Evolutionary conservation across 2,797 vertebrate species (phyloP).

Genomic region (Hemibagrus guttatus): DNA sequence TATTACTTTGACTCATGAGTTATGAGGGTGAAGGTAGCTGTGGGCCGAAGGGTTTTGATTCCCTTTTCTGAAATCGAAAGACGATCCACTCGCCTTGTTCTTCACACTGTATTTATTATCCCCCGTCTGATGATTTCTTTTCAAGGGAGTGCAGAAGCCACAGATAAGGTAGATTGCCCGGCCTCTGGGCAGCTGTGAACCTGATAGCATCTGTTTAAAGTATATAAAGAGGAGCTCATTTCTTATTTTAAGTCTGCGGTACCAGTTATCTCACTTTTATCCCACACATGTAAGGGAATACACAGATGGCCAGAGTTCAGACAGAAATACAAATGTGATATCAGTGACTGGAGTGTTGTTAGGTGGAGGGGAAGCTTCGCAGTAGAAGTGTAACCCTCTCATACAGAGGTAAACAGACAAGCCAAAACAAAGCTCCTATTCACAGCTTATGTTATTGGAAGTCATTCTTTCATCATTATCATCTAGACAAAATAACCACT

Average conservation of each 20-base stretch:
- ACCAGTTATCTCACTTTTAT: slow-evolving; percentile 67
- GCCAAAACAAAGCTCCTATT: slow-evolving; percentile 52
- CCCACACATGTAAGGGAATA: slow-evolving; percentile 64
- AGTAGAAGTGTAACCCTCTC: slow-evolving; percentile 50
- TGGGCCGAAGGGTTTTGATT: slow-evolving; percentile 52
- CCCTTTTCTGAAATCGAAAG: slow-evolving; percentile 48
- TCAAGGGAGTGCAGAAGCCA: slow-evolving; percentile 63
- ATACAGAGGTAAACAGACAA: slow-evolving; percentile 52
- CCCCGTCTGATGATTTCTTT: slow-evolving; percentile 68
- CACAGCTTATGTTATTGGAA: slow-evolving; percentile 49
- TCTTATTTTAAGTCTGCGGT: slow-evolving; percentile 65
- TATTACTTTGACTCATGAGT: slow-evolving; percentile 51
- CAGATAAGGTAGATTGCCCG: slow-evolving; percentile 67
- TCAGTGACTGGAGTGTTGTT: slow-evolving; percentile 48
- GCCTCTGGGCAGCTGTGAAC: slow-evolving; percentile 70
- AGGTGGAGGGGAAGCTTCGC: slow-evolving; percentile 29
- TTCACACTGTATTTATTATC: slow-evolving; percentile 52
- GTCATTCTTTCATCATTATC: slow-evolving; percentile 49
- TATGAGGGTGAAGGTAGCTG: slow-evolving; percentile 51
- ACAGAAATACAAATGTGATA: slow-evolving; percentile 66
- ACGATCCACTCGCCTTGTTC: slow-evolving; percentile 50
- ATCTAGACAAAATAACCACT: slow-evolving; percentile 72
- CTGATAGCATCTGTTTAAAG: slow-evolving; percentile 77
- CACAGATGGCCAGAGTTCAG: slow-evolving; percentile 64
- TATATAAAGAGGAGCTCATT: slow-evolving; percentile 60